Conservation (phyloP, 2,888 invertebrate species). For the Rhingia campestris region DNA sequence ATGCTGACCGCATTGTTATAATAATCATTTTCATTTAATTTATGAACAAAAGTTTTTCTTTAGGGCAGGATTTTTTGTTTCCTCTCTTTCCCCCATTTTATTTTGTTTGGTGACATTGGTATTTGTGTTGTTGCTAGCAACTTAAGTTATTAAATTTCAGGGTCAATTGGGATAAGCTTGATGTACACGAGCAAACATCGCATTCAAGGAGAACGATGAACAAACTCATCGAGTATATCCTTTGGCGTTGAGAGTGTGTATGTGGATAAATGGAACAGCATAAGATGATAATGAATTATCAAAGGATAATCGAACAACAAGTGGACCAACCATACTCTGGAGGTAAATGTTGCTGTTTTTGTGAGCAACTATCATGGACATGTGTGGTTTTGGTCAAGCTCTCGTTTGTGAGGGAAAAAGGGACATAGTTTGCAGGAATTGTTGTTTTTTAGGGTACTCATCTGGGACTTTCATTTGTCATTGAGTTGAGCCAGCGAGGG, state of each 20-base stretch:
- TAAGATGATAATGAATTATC: conserved; percentile 65
- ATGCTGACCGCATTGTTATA: conserved; percentile 57
- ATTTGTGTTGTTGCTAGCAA: conserved; percentile 4
- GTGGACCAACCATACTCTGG: conserved; percentile 24
- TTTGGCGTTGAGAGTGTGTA: conserved; percentile 13
- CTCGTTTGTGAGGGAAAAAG: conserved; percentile 33
- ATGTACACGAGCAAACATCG: conserved; percentile 17
- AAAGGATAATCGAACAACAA: conserved; percentile 71
- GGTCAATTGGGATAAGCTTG: conserved; percentile 40
- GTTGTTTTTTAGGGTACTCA: conserved; percentile 38
- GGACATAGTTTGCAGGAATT: conserved; percentile 34
- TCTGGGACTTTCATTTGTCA: conserved; percentile 49
- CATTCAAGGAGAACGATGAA: not conserved
- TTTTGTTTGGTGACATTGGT: not conserved
- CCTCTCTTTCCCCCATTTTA: no score
- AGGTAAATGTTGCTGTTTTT: conserved; percentile 8
- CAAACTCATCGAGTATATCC: not conserved
- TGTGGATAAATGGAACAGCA: conserved; percentile 18
- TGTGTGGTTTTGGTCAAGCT: conserved; percentile 50
- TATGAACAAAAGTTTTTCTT: conserved; percentile 52
- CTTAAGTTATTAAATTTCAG: conserved; percentile 15
- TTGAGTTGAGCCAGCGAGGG: conserved; percentile 22
- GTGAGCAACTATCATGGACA: conserved; percentile 13
- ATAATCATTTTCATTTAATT: conserved; percentile 60
- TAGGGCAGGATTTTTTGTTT: conserved; percentile 1